Evolutionary conservation across 2,888 invertebrate species (phyloP).

Genomic region (Noctua janthina): DNA sequence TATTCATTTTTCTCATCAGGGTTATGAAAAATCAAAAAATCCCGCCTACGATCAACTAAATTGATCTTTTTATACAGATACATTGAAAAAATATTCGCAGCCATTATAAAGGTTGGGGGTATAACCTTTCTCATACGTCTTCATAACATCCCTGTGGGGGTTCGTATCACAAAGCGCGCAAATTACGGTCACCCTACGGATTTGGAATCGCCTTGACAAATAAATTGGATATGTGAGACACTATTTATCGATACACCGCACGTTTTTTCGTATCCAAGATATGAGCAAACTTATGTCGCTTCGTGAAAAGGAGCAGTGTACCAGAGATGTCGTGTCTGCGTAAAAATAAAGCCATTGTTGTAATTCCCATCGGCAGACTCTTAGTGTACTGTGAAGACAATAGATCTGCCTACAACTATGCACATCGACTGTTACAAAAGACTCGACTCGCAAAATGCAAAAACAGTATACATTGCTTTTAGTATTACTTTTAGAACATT

Average conservation of each 20-base stretch:
- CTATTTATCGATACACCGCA: constrained; percentile 76
- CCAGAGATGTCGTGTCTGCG: constrained; percentile 24
- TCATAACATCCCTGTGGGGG: constrained; percentile 71
- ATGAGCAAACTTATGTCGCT: constrained; percentile 17
- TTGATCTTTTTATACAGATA: constrained; percentile 57
- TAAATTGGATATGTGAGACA: constrained; percentile 84
- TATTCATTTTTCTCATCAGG: constrained; percentile 43
- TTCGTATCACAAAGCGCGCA: constrained; percentile 76
- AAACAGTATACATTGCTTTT: constrained; percentile 6
- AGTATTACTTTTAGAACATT: constrained; percentile 5
- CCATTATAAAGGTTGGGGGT: constrained; percentile 65
- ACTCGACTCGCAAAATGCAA: constrained; percentile 28
- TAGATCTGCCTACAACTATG: constrained; percentile 38
- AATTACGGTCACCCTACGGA: constrained; percentile 74
- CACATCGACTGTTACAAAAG: constrained; percentile 36
- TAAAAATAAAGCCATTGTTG: constrained; percentile 46
- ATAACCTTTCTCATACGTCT: constrained; percentile 70
- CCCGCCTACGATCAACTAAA: constrained; percentile 51
- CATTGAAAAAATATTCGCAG: constrained; percentile 54
- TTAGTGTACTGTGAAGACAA: constrained; percentile 40
- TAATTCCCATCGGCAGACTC: constrained; percentile 30
- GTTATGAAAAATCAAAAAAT: constrained; percentile 48
- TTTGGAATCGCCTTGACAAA: constrained; percentile 79
- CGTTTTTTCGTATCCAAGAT: constrained; percentile 27
- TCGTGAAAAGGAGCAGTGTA: constrained; percentile 31